phyloP scores from a whole-genome alignment of 2,888 invertebrate genomes.

The Idaea aversata region DNA sequence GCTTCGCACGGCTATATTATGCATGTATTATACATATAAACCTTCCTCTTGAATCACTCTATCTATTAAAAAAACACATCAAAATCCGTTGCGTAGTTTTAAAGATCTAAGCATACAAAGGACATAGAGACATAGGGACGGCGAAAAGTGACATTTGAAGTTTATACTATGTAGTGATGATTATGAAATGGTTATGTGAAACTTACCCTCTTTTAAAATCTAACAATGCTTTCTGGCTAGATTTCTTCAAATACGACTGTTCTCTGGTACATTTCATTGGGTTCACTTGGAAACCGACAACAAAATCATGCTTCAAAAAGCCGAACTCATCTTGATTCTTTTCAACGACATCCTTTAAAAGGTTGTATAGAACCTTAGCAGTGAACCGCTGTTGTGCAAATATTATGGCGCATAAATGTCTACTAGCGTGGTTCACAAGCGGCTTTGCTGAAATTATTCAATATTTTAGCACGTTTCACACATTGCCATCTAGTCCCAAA shows the following conservation, averaged over 20 bases:
- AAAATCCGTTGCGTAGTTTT: too few relatives aligned
- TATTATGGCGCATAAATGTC: conserved; percentile 84
- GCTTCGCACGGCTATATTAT: too few relatives aligned
- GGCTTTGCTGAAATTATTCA: conserved; percentile 38
- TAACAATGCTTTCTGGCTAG: conserved; percentile 75
- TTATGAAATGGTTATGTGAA: background rate
- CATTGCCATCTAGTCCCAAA: too few relatives aligned
- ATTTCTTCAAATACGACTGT: conserved; percentile 71
- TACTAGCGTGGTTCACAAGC: conserved; percentile 48
- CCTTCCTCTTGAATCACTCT: too few relatives aligned
- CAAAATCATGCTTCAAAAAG: conserved; percentile 84
- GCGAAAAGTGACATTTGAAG: too few relatives aligned
- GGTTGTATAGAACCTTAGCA: conserved; percentile 86
- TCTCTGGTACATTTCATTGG: conserved; percentile 81
- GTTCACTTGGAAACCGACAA: conserved; percentile 84
- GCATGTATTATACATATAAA: too few relatives aligned
- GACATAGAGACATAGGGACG: too few relatives aligned
- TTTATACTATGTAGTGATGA: too few relatives aligned
- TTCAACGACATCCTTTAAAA: conserved; percentile 78
- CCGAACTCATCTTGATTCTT: conserved; percentile 67
- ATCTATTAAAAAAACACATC: too few relatives aligned
- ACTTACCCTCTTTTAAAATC: conserved; percentile 67
- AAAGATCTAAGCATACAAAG: too few relatives aligned
- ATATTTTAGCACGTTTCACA: background rate
- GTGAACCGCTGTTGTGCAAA: conserved; percentile 88